Conservation (phyloP, 2,888 invertebrate genomes). For the Caenorhabditis sp. region DNA sequence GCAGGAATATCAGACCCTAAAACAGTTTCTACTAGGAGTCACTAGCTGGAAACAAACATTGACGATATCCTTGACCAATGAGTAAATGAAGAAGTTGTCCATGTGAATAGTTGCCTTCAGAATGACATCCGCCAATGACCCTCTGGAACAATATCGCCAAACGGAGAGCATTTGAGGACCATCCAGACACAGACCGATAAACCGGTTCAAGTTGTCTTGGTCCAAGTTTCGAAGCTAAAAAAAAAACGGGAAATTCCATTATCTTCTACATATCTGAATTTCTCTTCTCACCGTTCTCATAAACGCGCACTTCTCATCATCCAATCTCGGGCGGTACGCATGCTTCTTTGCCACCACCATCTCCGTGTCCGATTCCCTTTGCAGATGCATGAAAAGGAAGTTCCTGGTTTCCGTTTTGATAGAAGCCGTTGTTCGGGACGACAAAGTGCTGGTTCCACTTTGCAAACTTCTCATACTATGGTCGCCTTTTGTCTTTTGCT, state of each 20-base stretch:
- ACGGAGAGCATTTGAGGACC: constrained; percentile 73
- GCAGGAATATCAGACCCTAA: constrained; percentile 44
- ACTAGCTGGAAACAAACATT: too few relatives aligned
- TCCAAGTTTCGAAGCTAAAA: constrained; percentile 72
- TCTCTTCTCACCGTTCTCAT: constrained; percentile 51
- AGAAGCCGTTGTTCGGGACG: constrained; percentile 62
- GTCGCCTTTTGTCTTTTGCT: constrained; percentile 33
- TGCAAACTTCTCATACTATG: constrained; percentile 67
- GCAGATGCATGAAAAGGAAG: constrained; percentile 59
- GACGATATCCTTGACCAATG: constrained; percentile 76
- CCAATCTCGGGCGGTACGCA: constrained; percentile 45
- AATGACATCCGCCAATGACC: constrained; percentile 67
- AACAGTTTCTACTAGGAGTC: too few relatives aligned
- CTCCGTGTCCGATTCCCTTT: constrained; percentile 49
- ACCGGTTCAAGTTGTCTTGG: constrained; percentile 78
- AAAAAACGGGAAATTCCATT: too few relatives aligned
- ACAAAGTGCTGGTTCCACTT: constrained; percentile 66
- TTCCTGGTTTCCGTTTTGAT: constrained; percentile 61
- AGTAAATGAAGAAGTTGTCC: constrained; percentile 80
- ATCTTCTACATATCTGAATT: too few relatives aligned
- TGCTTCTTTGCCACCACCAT: constrained; percentile 65
- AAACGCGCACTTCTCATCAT: constrained; percentile 52
- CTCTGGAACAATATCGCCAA: constrained; percentile 78
- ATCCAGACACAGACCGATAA: constrained; percentile 77
- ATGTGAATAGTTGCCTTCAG: constrained; percentile 67